Conservation (phyloP, 2,888 invertebrate species). For the Caenorhabditis virilis region DNA sequence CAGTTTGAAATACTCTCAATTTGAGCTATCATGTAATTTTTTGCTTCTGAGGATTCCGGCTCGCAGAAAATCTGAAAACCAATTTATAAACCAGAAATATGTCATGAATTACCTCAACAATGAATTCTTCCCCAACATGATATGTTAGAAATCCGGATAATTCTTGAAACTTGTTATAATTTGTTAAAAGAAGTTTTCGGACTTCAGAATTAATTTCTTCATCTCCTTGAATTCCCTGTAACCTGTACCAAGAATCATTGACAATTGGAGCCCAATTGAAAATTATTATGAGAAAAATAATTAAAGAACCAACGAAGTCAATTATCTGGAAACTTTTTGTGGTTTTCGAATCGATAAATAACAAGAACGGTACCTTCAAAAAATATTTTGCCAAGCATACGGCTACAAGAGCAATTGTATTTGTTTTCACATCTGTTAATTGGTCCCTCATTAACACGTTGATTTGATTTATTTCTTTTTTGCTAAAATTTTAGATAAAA, state of each 20-base stretch:
- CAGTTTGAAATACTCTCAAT: no score
- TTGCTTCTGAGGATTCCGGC: no score
- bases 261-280: slow-evolving; percentile 39
- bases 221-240: slow-evolving; percentile 27
- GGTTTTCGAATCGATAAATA: not conserved
- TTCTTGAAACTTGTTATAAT: not conserved
- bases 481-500: slow-evolving; percentile 9
- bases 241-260: slow-evolving; percentile 17
- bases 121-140: not conserved
- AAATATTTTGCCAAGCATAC: slow-evolving; percentile 15
- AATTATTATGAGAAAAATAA: slow-evolving; percentile 34
- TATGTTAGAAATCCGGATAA: not conserved
- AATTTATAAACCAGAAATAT: no score
- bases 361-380: slow-evolving; percentile 7
- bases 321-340: slow-evolving; percentile 18
- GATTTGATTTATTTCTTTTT: slow-evolving; percentile 31
- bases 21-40: no score
- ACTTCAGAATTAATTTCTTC: slow-evolving; percentile 11
- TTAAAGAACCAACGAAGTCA: slow-evolving; percentile 37
- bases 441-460: slow-evolving; percentile 43
- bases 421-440: slow-evolving; percentile 36
- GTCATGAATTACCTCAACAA: slow-evolving; percentile 2
- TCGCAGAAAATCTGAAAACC: no score
- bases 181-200: slow-evolving; percentile 1
- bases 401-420: slow-evolving; percentile 33